Evolutionary conservation across 2,888 invertebrate genomes (phyloP).

Genomic region (Amaurobius ferox): DNA sequence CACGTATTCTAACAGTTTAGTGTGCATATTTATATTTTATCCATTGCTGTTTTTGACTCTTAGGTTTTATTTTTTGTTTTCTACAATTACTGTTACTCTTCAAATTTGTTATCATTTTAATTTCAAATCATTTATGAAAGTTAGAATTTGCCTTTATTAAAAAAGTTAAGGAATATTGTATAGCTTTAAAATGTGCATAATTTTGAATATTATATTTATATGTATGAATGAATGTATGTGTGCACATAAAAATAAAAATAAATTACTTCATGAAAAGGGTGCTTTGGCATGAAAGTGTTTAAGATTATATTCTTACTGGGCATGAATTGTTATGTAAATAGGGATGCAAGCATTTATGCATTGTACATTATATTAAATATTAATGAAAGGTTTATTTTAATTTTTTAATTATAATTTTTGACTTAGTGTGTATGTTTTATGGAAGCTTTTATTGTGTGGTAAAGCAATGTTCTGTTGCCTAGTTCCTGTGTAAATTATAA

Average conservation of each 20-base stretch:
- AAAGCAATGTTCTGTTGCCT: conserved; percentile 39
- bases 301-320: conserved; percentile 23
- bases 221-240: no score
- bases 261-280: conserved; percentile 1
- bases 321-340: conserved; percentile 17
- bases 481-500: conserved; percentile 44
- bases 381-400: background rate
- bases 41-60: background rate
- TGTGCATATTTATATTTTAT: conserved; percentile 3
- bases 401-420: no score
- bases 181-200: conserved; percentile 14
- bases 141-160: conserved; percentile 5
- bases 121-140: background rate
- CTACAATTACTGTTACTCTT: background rate
- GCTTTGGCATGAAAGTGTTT: conserved; percentile 13
- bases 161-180: conserved; percentile 6
- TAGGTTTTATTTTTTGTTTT: background rate
- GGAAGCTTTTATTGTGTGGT: conserved; percentile 4
- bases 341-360: conserved; percentile 28
- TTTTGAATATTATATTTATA: conserved; percentile 14
- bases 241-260: no score
- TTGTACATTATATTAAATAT: background rate
- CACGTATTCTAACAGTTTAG: no score
- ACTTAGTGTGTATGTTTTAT: conserved; percentile 15
- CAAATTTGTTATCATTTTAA: background rate